These are phyloP conservation scores for Pyrocephalus nanus DNA, from an alignment of 2,797 vertebrate species.

Conservation along the genomic window DNA sequence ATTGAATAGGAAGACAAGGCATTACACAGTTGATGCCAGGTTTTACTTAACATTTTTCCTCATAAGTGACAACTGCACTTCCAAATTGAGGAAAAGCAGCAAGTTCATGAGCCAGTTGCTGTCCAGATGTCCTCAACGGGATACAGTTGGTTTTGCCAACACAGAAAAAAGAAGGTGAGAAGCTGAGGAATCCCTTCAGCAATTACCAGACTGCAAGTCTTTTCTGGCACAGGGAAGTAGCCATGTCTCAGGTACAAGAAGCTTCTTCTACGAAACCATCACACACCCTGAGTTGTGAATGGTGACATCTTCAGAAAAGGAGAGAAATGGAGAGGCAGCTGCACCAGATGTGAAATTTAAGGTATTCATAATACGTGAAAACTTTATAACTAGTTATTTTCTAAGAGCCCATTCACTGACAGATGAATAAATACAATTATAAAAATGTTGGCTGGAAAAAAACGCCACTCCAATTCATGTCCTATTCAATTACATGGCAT, in stretches of 20 bases:
- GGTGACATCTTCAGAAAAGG: neutral
- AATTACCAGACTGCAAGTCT: neutral
- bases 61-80: neutral
- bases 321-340: neutral
- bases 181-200: neutral
- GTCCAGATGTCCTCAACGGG: neutral
- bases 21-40: too few relatives aligned
- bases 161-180: neutral
- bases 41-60: neutral
- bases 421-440: neutral
- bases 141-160: neutral
- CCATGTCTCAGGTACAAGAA: neutral
- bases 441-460: neutral
- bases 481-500: neutral
- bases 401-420: neutral
- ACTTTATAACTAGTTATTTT: neutral
- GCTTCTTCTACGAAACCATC: neutral
- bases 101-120: neutral
- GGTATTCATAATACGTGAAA: neutral
- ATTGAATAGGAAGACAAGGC: neutral
- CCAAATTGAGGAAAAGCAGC: neutral
- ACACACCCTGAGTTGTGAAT: neutral
- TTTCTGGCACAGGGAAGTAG: neutral
- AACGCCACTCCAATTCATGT: neutral
- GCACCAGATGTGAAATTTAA: neutral